Conservation (phyloP, 1,140 invertebrate genomes). For the Apocrypta bakeri region DNA sequence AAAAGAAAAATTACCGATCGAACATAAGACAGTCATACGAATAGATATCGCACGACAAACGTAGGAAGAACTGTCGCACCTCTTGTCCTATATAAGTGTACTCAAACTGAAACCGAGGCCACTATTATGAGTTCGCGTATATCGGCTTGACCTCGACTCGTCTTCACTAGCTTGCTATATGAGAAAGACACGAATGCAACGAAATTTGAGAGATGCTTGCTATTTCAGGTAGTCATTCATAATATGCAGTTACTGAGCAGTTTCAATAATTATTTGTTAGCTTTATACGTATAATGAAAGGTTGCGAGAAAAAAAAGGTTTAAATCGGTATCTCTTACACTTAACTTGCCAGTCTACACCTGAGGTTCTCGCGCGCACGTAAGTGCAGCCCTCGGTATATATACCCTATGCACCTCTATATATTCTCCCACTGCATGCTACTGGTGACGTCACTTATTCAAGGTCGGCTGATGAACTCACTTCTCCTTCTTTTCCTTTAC, state of each 20-base stretch:
- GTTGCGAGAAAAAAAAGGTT: not conserved
- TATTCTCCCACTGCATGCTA: not conserved
- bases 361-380: not conserved
- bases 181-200: not conserved
- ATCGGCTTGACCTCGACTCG: conserved; percentile 5
- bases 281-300: not conserved
- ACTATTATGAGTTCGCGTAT: not conserved
- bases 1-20: conserved; percentile 29
- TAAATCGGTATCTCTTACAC: not conserved
- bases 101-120: no score
- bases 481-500: conserved; percentile 17
- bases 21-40: not conserved
- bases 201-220: not conserved
- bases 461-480: conserved; percentile 70
- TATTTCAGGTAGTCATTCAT: not conserved
- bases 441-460: conserved; percentile 68
- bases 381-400: not conserved
- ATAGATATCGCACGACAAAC: no score
- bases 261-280: not conserved
- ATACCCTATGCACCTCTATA: not conserved
- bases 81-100: no score
- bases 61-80: not conserved
- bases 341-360: not conserved
- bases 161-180: not conserved
- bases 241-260: not conserved